Evolutionary conservation across 2,888 invertebrate species (phyloP).

Genomic region (Beris chalybata): DNA sequence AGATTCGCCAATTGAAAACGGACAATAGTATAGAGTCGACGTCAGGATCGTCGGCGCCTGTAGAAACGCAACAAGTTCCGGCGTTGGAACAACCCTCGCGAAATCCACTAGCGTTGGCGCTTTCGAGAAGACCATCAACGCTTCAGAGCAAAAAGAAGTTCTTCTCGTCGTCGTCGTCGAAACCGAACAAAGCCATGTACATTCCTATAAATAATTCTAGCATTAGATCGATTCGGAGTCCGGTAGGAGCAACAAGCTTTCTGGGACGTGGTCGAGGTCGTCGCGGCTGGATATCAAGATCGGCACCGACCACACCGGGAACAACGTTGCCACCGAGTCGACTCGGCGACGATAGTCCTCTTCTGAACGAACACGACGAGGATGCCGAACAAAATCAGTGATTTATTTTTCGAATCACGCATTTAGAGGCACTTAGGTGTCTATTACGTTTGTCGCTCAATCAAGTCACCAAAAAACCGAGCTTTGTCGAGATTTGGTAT

Average conservation of each 20-base stretch:
- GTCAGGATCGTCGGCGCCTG: slow-evolving; percentile 29
- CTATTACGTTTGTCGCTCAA: too few species aligned
- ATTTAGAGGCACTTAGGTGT: too few species aligned
- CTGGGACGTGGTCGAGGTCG: slow-evolving; percentile 54
- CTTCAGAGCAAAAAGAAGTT: slow-evolving; percentile 56
- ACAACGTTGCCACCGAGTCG: slow-evolving; percentile 65
- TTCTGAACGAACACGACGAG: slow-evolving; percentile 62
- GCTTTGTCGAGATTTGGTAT: too few species aligned
- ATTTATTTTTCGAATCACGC: slow-evolving; percentile 13
- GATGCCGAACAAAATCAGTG: slow-evolving; percentile 50
- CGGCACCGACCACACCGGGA: slow-evolving; percentile 79
- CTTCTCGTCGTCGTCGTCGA: slow-evolving; percentile 48
- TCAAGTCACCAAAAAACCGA: too few species aligned
- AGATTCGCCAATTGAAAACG: slow-evolving; percentile 67
- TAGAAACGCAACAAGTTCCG: slow-evolving; percentile 17
- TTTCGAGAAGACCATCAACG: slow-evolving; percentile 47
- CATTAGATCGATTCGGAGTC: slow-evolving; percentile 48
- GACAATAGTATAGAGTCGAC: slow-evolving; percentile 54
- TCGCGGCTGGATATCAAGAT: slow-evolving; percentile 69
- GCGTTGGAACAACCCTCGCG: neutral
- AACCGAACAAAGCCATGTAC: slow-evolving; percentile 69
- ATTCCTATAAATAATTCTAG: slow-evolving; percentile 62
- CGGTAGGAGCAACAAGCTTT: slow-evolving; percentile 51
- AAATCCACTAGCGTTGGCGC: slow-evolving; percentile 20
- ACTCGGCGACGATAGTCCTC: slow-evolving; percentile 66